Percentiles rank a stretch among this genome's conserved stretches.
phyloP scores from a whole-genome alignment of 1,140 invertebrate species.

The Danaus plexippus region DNA sequence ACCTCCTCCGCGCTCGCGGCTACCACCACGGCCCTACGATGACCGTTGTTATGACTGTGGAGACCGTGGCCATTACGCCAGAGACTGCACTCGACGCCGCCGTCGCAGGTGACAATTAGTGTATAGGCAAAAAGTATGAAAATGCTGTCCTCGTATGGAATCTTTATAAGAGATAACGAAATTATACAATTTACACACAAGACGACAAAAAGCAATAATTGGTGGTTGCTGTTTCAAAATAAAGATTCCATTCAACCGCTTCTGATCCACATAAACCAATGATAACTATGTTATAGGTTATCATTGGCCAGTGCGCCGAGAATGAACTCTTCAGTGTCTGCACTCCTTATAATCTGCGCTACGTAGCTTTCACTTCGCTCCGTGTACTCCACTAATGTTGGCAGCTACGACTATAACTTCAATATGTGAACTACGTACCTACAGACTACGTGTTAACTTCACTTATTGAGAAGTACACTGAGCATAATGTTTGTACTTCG shows the following conservation, averaged over 20 bases:
- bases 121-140: slow-evolving; percentile 20
- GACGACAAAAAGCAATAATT: no score
- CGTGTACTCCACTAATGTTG: slow-evolving; percentile 62
- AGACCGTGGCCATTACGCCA: slow-evolving; percentile 90
- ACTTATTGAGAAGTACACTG: slow-evolving; percentile 60
- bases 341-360: slow-evolving; percentile 71
- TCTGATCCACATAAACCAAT: slow-evolving; percentile 65
- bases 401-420: slow-evolving; percentile 56
- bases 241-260: slow-evolving; percentile 58
- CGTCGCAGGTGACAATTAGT: slow-evolving; percentile 69
- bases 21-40: slow-evolving; percentile 81
- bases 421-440: slow-evolving; percentile 61
- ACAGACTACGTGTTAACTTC: slow-evolving; percentile 62
- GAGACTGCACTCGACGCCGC: slow-evolving; percentile 84
- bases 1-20: slow-evolving; percentile 72
- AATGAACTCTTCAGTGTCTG: slow-evolving; percentile 68
- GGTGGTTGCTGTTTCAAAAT: not conserved
- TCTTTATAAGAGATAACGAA: slow-evolving; percentile 26
- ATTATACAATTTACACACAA: no score
- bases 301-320: slow-evolving; percentile 71
- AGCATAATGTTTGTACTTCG: slow-evolving; percentile 58
- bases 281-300: slow-evolving; percentile 73
- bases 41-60: slow-evolving; percentile 95
- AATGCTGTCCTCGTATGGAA: slow-evolving; percentile 41
- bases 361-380: slow-evolving; percentile 67